A percentile compares a stretch with the other conserved stretches of the same genome.
Conservation (phyloP, 2,113 vertebrate genomes). For the Myanophis thanlyinensis region DNA sequence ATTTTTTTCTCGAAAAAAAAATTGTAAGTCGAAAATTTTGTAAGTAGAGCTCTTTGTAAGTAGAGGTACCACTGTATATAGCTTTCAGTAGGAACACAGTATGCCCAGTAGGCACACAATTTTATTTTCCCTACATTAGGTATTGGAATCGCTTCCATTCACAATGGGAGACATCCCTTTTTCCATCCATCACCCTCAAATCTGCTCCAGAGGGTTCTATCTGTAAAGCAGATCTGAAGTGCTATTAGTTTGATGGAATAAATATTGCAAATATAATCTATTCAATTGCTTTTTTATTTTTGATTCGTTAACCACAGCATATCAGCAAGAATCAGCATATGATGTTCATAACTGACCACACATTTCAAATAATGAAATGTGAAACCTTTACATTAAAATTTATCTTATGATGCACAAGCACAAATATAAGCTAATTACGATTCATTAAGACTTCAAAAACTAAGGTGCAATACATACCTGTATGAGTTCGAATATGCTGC, state of each 20-base stretch:
- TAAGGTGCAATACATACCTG: slow-evolving; percentile 73
- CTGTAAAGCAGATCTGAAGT: not conserved
- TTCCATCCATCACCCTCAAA: not conserved
- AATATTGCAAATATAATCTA: not conserved
- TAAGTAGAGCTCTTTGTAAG: too few species aligned
- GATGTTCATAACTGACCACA: not conserved
- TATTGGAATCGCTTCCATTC: not conserved
- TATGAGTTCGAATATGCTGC: slow-evolving; percentile 96
- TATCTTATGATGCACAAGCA: not conserved
- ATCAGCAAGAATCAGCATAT: not conserved
- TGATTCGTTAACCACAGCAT: not conserved
- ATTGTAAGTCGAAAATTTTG: too few species aligned
- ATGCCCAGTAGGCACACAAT: not conserved
- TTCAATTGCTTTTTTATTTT: not conserved
- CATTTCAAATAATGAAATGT: not conserved
- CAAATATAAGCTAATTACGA: not conserved
- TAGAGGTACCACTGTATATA: too few species aligned
- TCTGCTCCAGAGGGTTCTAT: not conserved
- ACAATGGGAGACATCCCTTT: not conserved
- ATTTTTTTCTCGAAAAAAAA: too few species aligned
- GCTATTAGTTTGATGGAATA: not conserved
- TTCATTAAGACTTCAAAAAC: not conserved
- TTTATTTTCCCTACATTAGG: not conserved
- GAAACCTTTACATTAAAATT: not conserved
- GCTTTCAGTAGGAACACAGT: not conserved